Base-by-base conservation (phyloP, 2,113 vertebrate genomes). In the Vulpes lagopus region DNA sequence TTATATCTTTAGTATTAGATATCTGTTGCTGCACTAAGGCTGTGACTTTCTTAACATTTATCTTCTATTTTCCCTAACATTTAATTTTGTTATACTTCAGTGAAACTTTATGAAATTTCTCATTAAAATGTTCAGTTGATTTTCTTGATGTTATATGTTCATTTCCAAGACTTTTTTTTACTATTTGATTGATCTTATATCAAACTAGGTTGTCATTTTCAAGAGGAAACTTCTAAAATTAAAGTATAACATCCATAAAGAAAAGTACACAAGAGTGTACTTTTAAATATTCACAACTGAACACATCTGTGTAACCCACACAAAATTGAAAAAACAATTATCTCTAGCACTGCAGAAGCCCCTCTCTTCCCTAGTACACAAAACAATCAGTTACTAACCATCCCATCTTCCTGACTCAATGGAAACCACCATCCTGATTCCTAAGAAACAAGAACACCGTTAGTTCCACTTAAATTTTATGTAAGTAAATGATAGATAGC, bases 81-180 rank as follows among this genome's bases (percentile, higher is more conserved):
- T 85, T 60, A 85, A 73, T 67, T 81, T 84, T 95, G 8, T 92
- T 60, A 69, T n/a, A 67, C 2, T 69, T 79, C 80, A 81, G 79
- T 80, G 38, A 55, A 53, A 57, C 59, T 82, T 91, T 87, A 35
- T 85, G 27, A 80, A 89, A 16, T 88, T 79, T 59, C 73, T 57
- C 59, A 89, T 69, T 64, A 94, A 91, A 89, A 79, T 74, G 11
- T 67, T 92, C 49, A 84, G 23, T 53, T 95, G 73, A 80, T 81
- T 91, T 83, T 73, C 35, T 84, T 67, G 9, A 4, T 67, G 38
- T 94, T 74, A 53, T 64, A 22, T 88, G 51, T 65, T 84, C 32
- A 91, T 30, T 65, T 84, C 25, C 9, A 94, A 94, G 7, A 95
- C 57, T 15, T 82, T 71, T 71, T 38, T 49, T 88, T 62, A 83